phyloP scores from a whole-genome alignment of 2,797 vertebrate genomes.

The Tokudaia muenninki region DNA sequence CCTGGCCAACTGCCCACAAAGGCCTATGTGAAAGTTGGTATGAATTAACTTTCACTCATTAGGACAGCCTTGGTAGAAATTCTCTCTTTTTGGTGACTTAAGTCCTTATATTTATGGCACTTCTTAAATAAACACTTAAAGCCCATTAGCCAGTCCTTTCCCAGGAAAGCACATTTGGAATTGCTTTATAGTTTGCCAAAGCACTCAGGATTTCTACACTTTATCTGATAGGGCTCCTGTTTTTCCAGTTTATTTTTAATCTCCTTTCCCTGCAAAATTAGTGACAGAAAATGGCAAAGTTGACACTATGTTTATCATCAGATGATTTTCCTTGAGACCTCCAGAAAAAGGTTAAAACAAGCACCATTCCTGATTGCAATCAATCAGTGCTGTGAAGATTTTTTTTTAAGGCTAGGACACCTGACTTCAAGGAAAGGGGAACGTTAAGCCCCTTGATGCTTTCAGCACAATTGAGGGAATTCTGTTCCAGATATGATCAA shows the following conservation, averaged over 20 bases:
- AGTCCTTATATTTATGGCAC: constrained; percentile 81
- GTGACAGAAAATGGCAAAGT: background rate
- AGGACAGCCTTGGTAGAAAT: constrained; percentile 84
- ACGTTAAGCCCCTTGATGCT: constrained; percentile 35
- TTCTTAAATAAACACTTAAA: constrained; percentile 81
- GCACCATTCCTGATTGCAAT: background rate
- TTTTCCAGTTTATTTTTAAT: background rate
- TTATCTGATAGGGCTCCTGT: background rate
- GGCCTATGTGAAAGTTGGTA: constrained; percentile 89
- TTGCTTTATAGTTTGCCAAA: constrained; percentile 59
- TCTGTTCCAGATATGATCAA: constrained; percentile 29
- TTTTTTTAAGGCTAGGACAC: background rate
- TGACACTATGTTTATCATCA: background rate
- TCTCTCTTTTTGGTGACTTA: constrained; percentile 83
- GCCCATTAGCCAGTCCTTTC: constrained; percentile 69
- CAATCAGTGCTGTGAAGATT: background rate
- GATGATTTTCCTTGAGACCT: constrained; percentile 15
- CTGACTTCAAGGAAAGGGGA: constrained; percentile 43
- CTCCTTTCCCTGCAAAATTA: background rate
- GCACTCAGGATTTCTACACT: background rate
- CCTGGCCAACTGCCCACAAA: constrained; percentile 89
- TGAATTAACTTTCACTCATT: constrained; percentile 90
- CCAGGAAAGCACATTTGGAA: background rate
- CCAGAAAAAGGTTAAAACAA: constrained; percentile 31
- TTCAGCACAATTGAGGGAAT: background rate